Evolutionary conservation across 2,797 vertebrate species (phyloP).

Genomic region (Urocyon cinereoargenteus): DNA sequence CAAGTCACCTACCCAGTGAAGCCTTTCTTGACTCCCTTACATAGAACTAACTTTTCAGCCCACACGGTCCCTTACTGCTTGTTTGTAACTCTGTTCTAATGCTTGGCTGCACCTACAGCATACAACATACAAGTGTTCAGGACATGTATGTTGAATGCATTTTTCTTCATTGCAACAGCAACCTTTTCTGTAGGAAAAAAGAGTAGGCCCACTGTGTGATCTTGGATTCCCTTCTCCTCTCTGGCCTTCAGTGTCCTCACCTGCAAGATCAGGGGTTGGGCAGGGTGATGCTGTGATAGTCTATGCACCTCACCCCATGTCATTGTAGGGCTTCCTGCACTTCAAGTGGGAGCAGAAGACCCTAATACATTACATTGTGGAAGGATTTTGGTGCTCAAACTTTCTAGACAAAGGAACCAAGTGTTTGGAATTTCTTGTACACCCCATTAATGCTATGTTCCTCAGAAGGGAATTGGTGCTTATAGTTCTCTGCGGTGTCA

Average conservation of each 20-base stretch:
- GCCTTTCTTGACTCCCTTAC: not conserved
- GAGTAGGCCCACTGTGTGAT: not conserved
- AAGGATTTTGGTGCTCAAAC: not conserved
- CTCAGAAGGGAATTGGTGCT: not conserved
- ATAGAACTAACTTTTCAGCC: not conserved
- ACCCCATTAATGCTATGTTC: not conserved
- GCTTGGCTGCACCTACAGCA: not conserved
- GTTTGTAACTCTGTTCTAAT: not conserved
- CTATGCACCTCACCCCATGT: rapidly evolving
- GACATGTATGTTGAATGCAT: not conserved
- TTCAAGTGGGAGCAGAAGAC: not conserved
- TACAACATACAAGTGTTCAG: rapidly evolving
- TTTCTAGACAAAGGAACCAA: not conserved
- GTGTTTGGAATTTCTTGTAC: not conserved
- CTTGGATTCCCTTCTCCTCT: not conserved
- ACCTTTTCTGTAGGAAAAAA: not conserved
- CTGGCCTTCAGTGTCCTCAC: not conserved
- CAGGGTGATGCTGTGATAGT: not conserved
- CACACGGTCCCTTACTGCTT: not conserved
- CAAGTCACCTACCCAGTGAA: not conserved
- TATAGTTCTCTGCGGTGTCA: not conserved
- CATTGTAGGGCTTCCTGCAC: not conserved
- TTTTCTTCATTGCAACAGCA: not conserved
- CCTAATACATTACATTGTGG: too few relatives aligned
- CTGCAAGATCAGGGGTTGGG: not conserved